Evolutionary conservation across 2,113 vertebrate genomes (phyloP).

Genomic region (Malurus elegans): DNA sequence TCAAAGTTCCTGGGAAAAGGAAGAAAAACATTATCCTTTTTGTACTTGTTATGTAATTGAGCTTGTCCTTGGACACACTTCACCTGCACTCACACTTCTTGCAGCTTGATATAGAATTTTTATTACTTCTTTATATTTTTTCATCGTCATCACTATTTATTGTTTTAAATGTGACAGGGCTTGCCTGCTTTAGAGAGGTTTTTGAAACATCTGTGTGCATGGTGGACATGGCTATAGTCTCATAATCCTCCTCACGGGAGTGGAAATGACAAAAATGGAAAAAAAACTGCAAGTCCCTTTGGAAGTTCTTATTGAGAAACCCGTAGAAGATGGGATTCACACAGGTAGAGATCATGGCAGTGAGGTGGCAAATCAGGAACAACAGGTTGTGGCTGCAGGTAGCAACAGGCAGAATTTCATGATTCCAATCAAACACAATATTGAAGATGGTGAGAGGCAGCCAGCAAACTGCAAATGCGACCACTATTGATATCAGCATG

Average conservation of each 20-base stretch:
- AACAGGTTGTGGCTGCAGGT: constrained; percentile 84
- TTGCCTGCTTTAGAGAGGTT: constrained; percentile 82
- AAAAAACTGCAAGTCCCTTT: constrained; percentile 83
- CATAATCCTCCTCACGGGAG: constrained; percentile 83
- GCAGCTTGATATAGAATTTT: background rate
- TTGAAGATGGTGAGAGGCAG: constrained; percentile 89
- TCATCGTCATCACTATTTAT: constrained; percentile 65
- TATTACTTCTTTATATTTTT: constrained; percentile 57
- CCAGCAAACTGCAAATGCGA: constrained; percentile 87
- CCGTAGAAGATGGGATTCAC: constrained; percentile 89
- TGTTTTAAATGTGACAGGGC: constrained; percentile 74
- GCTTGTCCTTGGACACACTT: constrained; percentile 46
- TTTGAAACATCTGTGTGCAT: constrained; percentile 88
- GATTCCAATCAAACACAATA: constrained; percentile 85
- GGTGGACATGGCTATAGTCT: constrained; percentile 88
- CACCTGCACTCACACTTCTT: background rate
- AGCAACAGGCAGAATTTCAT: constrained; percentile 75
- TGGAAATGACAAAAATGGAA: constrained; percentile 84
- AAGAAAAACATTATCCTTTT: background rate
- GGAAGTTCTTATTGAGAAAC: constrained; percentile 90
- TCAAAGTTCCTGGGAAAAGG: constrained; percentile 1
- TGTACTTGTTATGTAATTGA: constrained; percentile 22
- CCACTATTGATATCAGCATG: constrained; percentile 88
- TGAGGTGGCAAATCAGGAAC: constrained; percentile 87
- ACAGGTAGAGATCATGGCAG: constrained; percentile 87